Conservation (phyloP, 1,140 invertebrate genomes). For the Agrypnia vestita region DNA sequence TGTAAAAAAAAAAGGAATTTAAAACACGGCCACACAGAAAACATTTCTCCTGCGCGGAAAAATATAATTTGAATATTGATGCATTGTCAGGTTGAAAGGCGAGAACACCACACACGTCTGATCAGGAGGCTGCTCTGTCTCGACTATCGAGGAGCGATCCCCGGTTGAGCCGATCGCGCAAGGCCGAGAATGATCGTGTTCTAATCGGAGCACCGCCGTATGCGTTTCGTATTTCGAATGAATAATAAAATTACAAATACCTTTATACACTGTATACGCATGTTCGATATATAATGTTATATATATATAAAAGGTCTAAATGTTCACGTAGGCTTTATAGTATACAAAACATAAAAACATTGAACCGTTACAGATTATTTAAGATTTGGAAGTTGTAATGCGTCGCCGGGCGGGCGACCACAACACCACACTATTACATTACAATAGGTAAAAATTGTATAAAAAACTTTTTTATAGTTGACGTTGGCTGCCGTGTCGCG, state of each 20-base stretch:
- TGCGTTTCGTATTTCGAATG: no score
- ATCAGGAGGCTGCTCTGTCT: no score
- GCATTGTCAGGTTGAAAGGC: no score
- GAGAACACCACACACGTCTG: no score
- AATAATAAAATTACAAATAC: background rate
- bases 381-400: conserved; percentile 25
- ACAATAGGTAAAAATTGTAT: conserved; percentile 45
- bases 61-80: no score
- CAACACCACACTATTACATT: conserved; percentile 25
- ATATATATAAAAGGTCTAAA: conserved; percentile 27
- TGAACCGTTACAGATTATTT: background rate
- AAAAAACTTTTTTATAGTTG: conserved; percentile 24
- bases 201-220: no score
- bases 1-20: no score
- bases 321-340: conserved; percentile 3
- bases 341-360: conserved; percentile 14
- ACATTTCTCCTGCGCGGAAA: no score
- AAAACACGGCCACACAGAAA: no score
- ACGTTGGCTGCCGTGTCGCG: background rate
- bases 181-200: no score
- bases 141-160: no score
- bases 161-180: no score
- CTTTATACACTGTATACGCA: conserved; percentile 11
- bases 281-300: background rate
- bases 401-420: background rate